Conservation (phyloP, 2,888 invertebrate species). For the Hypolimnas misippus region DNA sequence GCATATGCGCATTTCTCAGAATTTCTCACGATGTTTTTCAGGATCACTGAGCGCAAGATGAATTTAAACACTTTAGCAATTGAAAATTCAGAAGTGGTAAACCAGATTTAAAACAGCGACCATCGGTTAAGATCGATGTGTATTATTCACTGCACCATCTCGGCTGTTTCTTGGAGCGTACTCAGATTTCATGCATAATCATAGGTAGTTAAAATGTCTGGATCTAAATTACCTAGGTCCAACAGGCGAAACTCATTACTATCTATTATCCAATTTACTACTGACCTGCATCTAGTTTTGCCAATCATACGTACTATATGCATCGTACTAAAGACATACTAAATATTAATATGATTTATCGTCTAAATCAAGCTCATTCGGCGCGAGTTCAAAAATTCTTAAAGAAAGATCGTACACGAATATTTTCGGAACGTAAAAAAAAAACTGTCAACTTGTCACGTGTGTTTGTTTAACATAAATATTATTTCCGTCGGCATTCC, state of each 20-base stretch:
- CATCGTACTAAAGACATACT: not conserved
- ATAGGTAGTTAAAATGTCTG: constrained; percentile 1
- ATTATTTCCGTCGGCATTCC: constrained; percentile 17
- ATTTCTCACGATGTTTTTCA: too few relatives aligned
- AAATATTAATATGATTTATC: not conserved
- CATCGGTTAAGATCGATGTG: too few relatives aligned
- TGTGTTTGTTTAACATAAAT: constrained; percentile 25
- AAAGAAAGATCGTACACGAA: not conserved
- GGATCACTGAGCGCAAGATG: too few relatives aligned
- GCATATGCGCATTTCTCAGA: too few relatives aligned
- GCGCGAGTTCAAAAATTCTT: not conserved
- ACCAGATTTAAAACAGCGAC: too few relatives aligned
- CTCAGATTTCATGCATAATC: not conserved
- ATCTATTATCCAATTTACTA: constrained; percentile 25
- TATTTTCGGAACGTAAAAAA: constrained; percentile 7
- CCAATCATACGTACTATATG: too few relatives aligned
- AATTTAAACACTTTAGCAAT: too few relatives aligned
- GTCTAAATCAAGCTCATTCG: not conserved
- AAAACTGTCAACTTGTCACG: constrained; percentile 5
- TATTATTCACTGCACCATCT: too few relatives aligned
- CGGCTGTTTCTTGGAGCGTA: not conserved
- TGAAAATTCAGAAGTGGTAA: too few relatives aligned
- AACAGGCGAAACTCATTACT: constrained; percentile 27
- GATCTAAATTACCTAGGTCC: constrained; percentile 20
- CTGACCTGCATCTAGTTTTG: constrained; percentile 19